A percentile compares a stretch with the other conserved stretches of the same genome.
These are phyloP conservation scores for Cathartes aura DNA, from an alignment of 2,113 vertebrate species.

Conservation along the genomic window DNA sequence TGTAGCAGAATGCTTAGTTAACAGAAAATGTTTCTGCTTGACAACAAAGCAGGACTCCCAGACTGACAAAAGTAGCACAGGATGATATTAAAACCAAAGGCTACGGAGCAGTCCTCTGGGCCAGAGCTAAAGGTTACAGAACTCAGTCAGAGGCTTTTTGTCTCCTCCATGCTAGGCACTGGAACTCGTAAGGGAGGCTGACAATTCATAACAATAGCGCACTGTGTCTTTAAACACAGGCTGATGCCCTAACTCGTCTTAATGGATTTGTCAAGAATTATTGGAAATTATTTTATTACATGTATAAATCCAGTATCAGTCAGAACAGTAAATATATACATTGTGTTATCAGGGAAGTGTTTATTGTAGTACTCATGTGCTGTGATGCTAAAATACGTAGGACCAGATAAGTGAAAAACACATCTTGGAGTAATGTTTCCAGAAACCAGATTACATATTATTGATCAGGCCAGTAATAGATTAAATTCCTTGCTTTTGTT, in stretches of 20 bases:
- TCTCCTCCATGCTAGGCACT: background rate
- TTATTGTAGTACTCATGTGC: background rate
- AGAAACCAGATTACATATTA: constrained; percentile 26
- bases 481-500: constrained; percentile 20
- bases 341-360: background rate
- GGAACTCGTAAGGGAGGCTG: background rate
- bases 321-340: background rate
- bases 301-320: background rate
- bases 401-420: background rate
- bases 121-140: background rate
- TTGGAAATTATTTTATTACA: constrained; percentile 6
- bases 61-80: background rate
- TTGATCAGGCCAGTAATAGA: background rate
- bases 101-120: background rate
- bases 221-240: background rate
- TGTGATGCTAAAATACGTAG: background rate
- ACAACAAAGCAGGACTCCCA: background rate
- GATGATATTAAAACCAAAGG: background rate
- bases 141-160: background rate
- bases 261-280: constrained; percentile 8
- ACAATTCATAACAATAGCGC: background rate
- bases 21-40: background rate
- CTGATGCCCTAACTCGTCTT: background rate
- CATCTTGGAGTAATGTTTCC: constrained; percentile 23
- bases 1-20: background rate